Evolutionary conservation across 1,140 invertebrate genomes (phyloP), one percentile per base, ranked within the genome.

Genomic region (Pemphigus obesinymphae): DNA sequence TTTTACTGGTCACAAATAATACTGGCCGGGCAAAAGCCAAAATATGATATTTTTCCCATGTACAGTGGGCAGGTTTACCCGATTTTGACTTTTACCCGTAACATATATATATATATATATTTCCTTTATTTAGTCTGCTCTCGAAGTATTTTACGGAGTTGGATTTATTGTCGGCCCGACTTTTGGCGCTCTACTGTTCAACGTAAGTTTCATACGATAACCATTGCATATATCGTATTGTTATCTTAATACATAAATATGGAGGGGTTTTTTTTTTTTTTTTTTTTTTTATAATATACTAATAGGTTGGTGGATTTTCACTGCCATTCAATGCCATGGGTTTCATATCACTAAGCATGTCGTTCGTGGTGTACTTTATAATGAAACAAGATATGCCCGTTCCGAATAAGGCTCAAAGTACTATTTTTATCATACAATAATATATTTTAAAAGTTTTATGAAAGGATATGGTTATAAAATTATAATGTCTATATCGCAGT

Each of bases 101-200:
- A 48, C 45, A 48, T 48, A 11, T 48, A 48, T 48, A 86, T 85
- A 84, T n/a, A n/a, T n/a, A n/a, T n/a, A n/a, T n/a, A n/a, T 85
- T 84, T 45, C 37, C 23, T n/a, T 37, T 6, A 17, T 70, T 17
- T 83, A 90, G 90, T 90, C 90, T 1, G 86, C 88, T 8, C 85
- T 92, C 82, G 91, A 92, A 85, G 90, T 89, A 11, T 91, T 90
- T 84, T 90, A 89, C 85, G 91, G 91, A 17, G 82, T 92, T 5
- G 91, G 91, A 1, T 88, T 89, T 45, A 90, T 90, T 83, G 86
- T 88, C n/a, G 89, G 90, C 20, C 90, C 90, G 5, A 88, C 89
- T 6, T 83, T 91, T 34, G 90, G 90, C 4, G 90, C 89, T 34
- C 85, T 87, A 15, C 84, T 90, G 7, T 91, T 88, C 85, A 76